These are phyloP conservation scores for Aptenodytes patagonicus DNA, from an alignment of 2,113 vertebrate genomes.

Conservation along the genomic window DNA sequence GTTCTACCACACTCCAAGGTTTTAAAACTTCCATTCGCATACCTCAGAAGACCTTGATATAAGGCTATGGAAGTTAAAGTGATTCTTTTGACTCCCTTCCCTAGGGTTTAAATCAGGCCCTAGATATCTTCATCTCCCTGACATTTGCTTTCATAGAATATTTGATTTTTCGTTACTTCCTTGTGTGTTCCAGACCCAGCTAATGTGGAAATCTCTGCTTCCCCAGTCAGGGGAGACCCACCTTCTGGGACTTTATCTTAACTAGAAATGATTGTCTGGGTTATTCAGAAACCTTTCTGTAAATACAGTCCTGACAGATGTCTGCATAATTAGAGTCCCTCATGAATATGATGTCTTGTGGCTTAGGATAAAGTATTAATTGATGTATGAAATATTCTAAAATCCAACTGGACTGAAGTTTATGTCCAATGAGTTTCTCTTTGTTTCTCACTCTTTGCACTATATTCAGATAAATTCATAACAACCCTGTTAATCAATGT, in stretches of 20 bases:
- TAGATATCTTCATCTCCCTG: neutral
- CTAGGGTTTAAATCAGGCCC: neutral
- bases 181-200: neutral
- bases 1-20: neutral
- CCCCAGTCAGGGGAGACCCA: neutral
- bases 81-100: neutral
- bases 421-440: neutral
- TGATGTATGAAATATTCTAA: neutral
- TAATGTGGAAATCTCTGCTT: neutral
- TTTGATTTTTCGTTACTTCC: neutral
- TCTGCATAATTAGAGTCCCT: neutral
- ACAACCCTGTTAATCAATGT: neutral
- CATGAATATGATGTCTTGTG: neutral
- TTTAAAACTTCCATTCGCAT: neutral
- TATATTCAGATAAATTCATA: neutral
- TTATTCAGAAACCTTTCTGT: neutral
- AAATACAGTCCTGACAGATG: neutral
- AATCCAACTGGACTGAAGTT: neutral
- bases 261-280: neutral
- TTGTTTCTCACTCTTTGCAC: neutral
- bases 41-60: neutral
- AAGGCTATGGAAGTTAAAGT: neutral
- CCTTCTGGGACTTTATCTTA: neutral
- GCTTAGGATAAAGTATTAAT: neutral
- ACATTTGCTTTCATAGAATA: neutral